phyloP scores from a whole-genome alignment of 1,140 invertebrate species.

The Leucophenga varia region DNA sequence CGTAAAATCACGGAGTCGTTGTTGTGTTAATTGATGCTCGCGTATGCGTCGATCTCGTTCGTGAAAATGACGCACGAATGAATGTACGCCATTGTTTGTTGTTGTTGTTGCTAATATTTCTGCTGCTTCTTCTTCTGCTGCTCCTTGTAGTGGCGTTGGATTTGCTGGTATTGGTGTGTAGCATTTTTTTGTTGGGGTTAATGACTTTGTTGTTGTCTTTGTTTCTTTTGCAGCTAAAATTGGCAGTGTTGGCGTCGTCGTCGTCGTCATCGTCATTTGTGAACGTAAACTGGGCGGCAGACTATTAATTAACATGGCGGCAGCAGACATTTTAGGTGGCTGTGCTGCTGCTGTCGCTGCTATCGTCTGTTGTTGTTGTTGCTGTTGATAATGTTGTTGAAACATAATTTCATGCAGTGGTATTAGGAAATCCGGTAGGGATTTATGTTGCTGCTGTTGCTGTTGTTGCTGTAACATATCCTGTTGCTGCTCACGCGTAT shows the following conservation, averaged over 20 bases:
- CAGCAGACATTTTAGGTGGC: too few relatives aligned
- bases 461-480: slow-evolving; percentile 23
- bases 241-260: slow-evolving; percentile 19
- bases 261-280: slow-evolving; percentile 36
- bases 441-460: slow-evolving; percentile 36
- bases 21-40: slow-evolving; percentile 51
- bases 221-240: slow-evolving; percentile 9
- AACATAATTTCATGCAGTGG: slow-evolving; percentile 49
- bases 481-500: neutral
- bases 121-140: slow-evolving; percentile 16
- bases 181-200: slow-evolving; percentile 25
- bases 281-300: neutral
- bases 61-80: slow-evolving; percentile 51
- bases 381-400: slow-evolving; percentile 32
- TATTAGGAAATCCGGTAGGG: slow-evolving; percentile 47
- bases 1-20: slow-evolving; percentile 31
- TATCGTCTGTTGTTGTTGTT: slow-evolving; percentile 16
- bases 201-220: slow-evolving; percentile 38
- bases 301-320: neutral
- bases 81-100: slow-evolving; percentile 34
- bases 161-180: slow-evolving; percentile 19
- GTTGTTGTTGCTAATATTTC: slow-evolving; percentile 10
- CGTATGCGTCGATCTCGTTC: slow-evolving; percentile 54
- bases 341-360: slow-evolving; percentile 25
- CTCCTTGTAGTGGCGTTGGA: slow-evolving; percentile 20